Evolutionary conservation across 1,140 invertebrate genomes (phyloP), one percentile per base, ranked within the genome.

Genomic region (Drosophila grimshawi): DNA sequence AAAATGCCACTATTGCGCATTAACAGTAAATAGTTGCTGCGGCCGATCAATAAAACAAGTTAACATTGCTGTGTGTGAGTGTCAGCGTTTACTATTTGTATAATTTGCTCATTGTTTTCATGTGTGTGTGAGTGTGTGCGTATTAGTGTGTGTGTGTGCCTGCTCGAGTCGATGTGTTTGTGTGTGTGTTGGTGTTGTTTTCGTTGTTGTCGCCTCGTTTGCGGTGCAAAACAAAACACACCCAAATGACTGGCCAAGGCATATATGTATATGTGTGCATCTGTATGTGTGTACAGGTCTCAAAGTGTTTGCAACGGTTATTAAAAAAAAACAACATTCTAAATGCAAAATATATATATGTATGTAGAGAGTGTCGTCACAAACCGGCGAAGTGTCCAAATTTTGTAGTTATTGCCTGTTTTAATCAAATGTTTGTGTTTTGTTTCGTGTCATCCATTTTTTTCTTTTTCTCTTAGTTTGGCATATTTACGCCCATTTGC

Each of bases 211-310:
- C 33, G 56, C 39, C 51, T 65, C 39, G 52, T 56, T 56, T 76
- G 73, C 73, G 61, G 68, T 76, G 68, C 73, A 76, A 76, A 76
- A 76, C 73, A 76, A 76, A 76, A 76, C 73, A 76, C 73, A 71
- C 73, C 73, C 73, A 76, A 76, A 71, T 60, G 55, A 76, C 32
- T 65, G 39, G n/a, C 8, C 19, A 55, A 53, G 27, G 19, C 35
- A 29, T 35, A 43, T 32, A 35, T 10, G 10, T 8, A 8, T 10
- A 8, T 39, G 37, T 8, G 10, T 39, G 39, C 3, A 43, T 19
- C 19, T 43, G 10, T n/a, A 41, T 43, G 39, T 43, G n/a, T n/a
- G 3, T 41, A 10, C 2, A 4, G 39, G 39, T 4, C 39, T 45
- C 5, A 55, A 33, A 59, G 7, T 8, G 7, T 4, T 51, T 43